Evolutionary conservation across 2,113 vertebrate genomes (phyloP).

Genomic region (Aepyceros melampus): DNA sequence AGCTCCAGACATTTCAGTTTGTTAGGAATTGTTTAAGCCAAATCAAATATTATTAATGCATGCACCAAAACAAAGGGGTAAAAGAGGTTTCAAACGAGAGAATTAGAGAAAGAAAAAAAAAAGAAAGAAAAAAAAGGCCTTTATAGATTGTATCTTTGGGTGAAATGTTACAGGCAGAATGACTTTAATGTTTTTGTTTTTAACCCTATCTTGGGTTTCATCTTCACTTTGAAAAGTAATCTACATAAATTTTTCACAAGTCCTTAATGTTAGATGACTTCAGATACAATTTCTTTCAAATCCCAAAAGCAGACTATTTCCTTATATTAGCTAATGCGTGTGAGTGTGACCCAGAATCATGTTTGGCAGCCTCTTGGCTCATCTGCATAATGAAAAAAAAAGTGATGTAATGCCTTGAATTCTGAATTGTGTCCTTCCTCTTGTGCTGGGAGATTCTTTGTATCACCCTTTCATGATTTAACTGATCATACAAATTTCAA

Average conservation of each 20-base stretch:
- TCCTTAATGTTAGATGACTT: neutral
- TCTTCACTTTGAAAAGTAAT: constrained; percentile 13
- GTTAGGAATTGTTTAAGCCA: constrained; percentile 53
- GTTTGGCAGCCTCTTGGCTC: constrained; percentile 50
- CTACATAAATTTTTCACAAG: neutral
- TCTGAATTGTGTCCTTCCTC: constrained; percentile 37
- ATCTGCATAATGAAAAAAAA: constrained; percentile 57
- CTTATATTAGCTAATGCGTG: constrained; percentile 45
- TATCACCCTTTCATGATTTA: constrained; percentile 74
- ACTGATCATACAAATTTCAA: constrained; percentile 78
- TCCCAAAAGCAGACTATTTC: constrained; percentile 37
- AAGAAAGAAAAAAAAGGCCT: neutral
- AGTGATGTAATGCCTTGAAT: constrained; percentile 3
- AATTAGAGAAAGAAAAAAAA: neutral
- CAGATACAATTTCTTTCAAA: constrained; percentile 40
- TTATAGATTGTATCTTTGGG: neutral
- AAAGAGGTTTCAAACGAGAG: constrained; percentile 7
- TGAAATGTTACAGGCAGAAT: neutral
- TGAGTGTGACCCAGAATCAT: constrained; percentile 36
- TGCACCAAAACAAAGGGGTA: constrained; percentile 40
- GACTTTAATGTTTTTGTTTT: constrained; percentile 34
- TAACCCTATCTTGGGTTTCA: constrained; percentile 19
- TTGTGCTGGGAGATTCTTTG: constrained; percentile 43
- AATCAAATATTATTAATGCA: constrained; percentile 60
- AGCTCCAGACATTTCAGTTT: constrained; percentile 61